Conservation (phyloP, 2,797 vertebrate species). For the Epinephelus malabaricus region DNA sequence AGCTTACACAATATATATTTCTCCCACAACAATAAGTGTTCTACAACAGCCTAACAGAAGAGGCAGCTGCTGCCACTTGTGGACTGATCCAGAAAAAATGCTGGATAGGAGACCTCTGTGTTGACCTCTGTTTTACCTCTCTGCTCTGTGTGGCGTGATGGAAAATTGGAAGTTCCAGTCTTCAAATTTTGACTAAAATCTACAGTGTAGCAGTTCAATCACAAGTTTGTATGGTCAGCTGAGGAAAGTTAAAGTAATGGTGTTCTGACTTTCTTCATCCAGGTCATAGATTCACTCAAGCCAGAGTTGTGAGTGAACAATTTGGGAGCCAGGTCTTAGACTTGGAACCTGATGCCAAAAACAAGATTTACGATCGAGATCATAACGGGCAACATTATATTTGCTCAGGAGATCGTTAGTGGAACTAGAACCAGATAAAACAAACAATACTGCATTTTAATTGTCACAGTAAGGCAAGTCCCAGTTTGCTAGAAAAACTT, state of each 20-base stretch:
- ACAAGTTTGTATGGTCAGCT: not conserved
- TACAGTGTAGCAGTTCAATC: not conserved
- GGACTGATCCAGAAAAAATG: constrained; percentile 8
- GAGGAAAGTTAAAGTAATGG: not conserved
- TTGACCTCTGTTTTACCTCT: not conserved
- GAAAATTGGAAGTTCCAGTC: not conserved
- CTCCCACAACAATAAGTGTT: constrained; percentile 2
- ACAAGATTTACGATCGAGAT: not conserved
- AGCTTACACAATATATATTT: constrained; percentile 19
- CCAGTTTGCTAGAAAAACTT: too few species aligned
- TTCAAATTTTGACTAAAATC: not conserved
- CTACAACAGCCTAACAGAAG: not conserved
- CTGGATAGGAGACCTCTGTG: not conserved
- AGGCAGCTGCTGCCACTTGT: constrained; percentile 5
- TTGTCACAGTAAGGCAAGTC: too few species aligned
- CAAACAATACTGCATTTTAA: too few species aligned
- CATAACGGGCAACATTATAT: too few species aligned
- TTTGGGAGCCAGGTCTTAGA: not conserved
- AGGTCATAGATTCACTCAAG: not conserved
- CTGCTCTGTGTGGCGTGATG: not conserved
- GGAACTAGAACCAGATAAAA: too few species aligned
- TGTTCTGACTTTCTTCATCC: not conserved
- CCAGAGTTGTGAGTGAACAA: too few species aligned
- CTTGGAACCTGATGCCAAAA: not conserved
- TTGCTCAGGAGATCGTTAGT: too few species aligned